A percentile compares a stretch with the other conserved stretches of the same genome.
Evolutionary conservation across 2,113 vertebrate genomes (phyloP).

Genomic region (Cephalopholis sonnerati): DNA sequence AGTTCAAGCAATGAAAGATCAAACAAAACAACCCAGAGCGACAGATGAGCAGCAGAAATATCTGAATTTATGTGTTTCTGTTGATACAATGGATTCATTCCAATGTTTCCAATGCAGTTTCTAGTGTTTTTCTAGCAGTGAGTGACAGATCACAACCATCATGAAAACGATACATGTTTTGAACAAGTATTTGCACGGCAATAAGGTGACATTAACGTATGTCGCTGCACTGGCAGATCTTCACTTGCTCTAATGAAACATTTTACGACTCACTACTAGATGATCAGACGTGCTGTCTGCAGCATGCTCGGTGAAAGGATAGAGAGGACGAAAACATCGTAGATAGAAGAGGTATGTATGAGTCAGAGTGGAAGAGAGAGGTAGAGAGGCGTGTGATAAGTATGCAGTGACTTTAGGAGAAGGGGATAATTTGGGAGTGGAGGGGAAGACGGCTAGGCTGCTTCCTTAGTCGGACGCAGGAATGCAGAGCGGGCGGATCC

Average conservation of each 20-base stretch:
- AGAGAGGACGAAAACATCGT: conserved; percentile 4
- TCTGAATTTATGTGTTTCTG: background rate
- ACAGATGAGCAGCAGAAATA: background rate
- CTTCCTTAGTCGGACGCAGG: conserved; percentile 84
- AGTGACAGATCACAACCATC: conserved; percentile 3
- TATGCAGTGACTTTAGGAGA: conserved; percentile 76
- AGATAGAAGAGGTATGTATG: conserved; percentile 56
- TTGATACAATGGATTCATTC: background rate
- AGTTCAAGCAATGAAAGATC: background rate
- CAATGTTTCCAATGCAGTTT: background rate
- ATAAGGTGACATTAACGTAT: conserved; percentile 23
- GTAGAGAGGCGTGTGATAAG: conserved; percentile 75
- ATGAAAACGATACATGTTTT: conserved; percentile 6
- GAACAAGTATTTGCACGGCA: conserved; percentile 8
- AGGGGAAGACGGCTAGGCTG: conserved; percentile 82
- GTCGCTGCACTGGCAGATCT: conserved; percentile 8
- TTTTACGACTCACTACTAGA: conserved; percentile 16
- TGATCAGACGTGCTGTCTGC: conserved; percentile 40
- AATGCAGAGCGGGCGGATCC: conserved; percentile 88
- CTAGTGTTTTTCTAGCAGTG: background rate
- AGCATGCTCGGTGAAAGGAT: conserved; percentile 16
- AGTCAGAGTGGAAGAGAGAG: conserved; percentile 63
- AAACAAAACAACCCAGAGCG: background rate
- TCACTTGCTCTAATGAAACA: conserved; percentile 25
- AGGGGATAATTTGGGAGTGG: conserved; percentile 84